A percentile compares a stretch with the other conserved stretches of the same genome.
Evolutionary conservation across 2,888 invertebrate species (phyloP).

Genomic region (Actias luna): DNA sequence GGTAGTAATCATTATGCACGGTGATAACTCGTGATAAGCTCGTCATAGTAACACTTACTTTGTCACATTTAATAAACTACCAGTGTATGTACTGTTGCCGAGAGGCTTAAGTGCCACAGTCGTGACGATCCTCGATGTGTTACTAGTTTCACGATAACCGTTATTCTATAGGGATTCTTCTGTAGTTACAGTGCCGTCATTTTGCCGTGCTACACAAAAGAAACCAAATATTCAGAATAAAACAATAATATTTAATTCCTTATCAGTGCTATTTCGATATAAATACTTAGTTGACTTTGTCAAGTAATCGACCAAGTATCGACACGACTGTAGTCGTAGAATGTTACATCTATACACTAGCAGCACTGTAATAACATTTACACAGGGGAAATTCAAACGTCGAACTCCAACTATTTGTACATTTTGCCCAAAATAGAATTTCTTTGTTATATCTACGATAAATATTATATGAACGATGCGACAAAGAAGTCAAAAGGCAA

Average conservation of each 20-base stretch:
- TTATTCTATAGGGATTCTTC: no score
- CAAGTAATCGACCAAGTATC: constrained; percentile 29
- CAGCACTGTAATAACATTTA: constrained; percentile 74
- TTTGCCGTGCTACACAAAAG: no score
- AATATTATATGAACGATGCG: constrained; percentile 72
- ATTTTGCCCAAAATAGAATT: constrained; percentile 75
- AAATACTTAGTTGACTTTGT: constrained; percentile 53
- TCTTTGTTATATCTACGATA: constrained; percentile 72
- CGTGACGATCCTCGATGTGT: no score
- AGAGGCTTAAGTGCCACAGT: no score
- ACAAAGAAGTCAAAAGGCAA: constrained; percentile 66
- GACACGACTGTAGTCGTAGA: constrained; percentile 60
- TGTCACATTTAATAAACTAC: no score
- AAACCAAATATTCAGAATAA: no score
- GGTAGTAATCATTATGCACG: no score
- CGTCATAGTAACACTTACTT: no score
- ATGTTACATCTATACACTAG: constrained; percentile 69
- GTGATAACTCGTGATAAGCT: no score
- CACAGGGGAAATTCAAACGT: constrained; percentile 78
- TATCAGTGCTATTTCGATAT: constrained; percentile 18
- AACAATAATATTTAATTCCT: constrained; percentile 5
- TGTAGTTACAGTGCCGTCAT: no score
- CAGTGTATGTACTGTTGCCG: no score
- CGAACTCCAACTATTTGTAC: constrained; percentile 79
- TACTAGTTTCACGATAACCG: no score